Percentiles rank a stretch among this genome's conserved stretches.
Evolutionary conservation across 1,140 invertebrate genomes (phyloP).

Genomic region (Kradibia gibbosae): DNA sequence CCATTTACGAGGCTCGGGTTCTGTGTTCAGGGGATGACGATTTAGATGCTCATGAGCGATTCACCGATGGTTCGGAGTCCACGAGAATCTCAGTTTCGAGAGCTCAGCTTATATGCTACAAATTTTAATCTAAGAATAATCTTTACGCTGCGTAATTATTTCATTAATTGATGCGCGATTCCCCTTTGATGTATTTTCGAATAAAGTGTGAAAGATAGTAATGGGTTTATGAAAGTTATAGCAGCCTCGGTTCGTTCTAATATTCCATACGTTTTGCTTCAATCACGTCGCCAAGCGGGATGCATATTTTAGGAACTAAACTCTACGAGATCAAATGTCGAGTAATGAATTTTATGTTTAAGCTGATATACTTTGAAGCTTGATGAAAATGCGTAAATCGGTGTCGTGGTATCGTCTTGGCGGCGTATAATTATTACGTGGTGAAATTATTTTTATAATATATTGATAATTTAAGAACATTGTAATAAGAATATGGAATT

Average conservation of each 20-base stretch:
- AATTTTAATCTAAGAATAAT: not conserved
- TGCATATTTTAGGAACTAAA: not conserved
- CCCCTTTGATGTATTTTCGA: not conserved
- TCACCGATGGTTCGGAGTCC: not conserved
- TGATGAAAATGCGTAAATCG: not conserved
- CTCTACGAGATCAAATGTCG: not conserved
- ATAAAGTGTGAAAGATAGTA: not conserved
- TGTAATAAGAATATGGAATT: not conserved
- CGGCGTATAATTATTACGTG: not conserved
- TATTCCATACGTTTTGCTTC: not conserved
- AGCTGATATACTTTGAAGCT: not conserved
- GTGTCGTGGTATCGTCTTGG: not conserved
- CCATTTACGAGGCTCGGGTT: not conserved
- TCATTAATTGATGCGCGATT: not conserved
- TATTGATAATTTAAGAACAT: not conserved
- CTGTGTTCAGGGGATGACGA: not conserved
- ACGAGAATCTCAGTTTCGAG: too few species aligned
- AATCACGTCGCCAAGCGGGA: not conserved
- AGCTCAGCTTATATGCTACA: too few species aligned
- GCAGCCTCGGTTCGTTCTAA: not conserved
- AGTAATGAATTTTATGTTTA: conserved; percentile 1
- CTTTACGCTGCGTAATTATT: not conserved
- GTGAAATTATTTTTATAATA: not conserved
- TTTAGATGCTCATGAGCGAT: not conserved
- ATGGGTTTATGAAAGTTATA: not conserved